Conservation (phyloP, 2,797 vertebrate genomes). For the Dromococcyx pavoninus region DNA sequence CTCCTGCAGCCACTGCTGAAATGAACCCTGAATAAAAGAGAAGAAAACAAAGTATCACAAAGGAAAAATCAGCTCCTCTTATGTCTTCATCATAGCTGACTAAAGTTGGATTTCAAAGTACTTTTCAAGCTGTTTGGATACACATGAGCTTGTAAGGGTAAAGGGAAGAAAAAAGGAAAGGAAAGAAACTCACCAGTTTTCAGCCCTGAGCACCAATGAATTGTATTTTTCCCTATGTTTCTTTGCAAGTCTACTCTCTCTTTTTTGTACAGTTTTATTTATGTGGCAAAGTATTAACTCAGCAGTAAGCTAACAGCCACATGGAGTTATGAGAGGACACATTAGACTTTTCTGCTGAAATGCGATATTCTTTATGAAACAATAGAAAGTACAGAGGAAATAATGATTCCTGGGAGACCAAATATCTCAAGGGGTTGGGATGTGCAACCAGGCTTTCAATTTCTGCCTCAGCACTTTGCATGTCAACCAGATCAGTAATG, state of each 20-base stretch:
- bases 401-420: constrained; percentile 41
- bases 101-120: constrained; percentile 70
- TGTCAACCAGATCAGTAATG: constrained; percentile 7
- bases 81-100: constrained; percentile 62
- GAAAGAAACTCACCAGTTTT: constrained; percentile 45
- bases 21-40: background rate
- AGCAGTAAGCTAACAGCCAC: constrained; percentile 68
- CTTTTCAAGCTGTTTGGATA: constrained; percentile 71
- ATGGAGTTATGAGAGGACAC: constrained; percentile 56
- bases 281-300: constrained; percentile 66
- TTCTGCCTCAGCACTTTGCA: constrained; percentile 42
- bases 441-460: background rate
- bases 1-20: constrained; percentile 37
- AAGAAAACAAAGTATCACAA: constrained; percentile 58
- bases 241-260: constrained; percentile 26
- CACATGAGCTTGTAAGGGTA: constrained; percentile 65
- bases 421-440: constrained; percentile 19
- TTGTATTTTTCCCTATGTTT: constrained; percentile 26
- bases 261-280: constrained; percentile 55
- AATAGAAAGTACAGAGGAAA: constrained; percentile 15
- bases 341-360: constrained; percentile 70
- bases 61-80: constrained; percentile 62
- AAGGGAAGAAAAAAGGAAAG: constrained; percentile 56
- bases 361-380: constrained; percentile 28
- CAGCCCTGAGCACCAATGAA: constrained; percentile 42